phyloP scores from a whole-genome alignment of 2,888 invertebrate genomes.

The Aricia artaxerxes region DNA sequence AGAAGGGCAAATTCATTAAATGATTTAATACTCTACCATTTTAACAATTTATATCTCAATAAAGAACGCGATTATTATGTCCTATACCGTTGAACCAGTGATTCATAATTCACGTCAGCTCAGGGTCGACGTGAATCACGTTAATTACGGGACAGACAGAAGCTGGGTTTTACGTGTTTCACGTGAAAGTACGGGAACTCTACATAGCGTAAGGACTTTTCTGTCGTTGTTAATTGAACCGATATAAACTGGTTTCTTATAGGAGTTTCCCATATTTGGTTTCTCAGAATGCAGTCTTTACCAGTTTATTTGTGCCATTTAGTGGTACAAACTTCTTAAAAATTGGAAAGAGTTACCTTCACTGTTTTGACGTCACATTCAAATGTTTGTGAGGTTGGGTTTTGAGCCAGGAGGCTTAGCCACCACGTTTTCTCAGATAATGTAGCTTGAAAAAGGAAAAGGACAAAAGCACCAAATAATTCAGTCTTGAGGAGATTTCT shows the following conservation, averaged over 20 bases:
- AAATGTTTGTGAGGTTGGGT: too few relatives aligned
- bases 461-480: too few relatives aligned
- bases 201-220: background rate
- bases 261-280: background rate
- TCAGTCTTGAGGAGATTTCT: too few relatives aligned
- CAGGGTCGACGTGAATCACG: constrained; percentile 16
- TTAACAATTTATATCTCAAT: background rate
- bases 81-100: background rate
- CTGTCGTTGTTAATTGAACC: too few relatives aligned
- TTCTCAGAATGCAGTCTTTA: background rate
- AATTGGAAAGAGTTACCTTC: too few relatives aligned
- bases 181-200: background rate
- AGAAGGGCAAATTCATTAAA: background rate
- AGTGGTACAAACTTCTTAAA: too few relatives aligned
- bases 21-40: background rate
- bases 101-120: background rate
- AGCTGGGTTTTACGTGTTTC: background rate
- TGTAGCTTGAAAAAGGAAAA: too few relatives aligned
- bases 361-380: too few relatives aligned
- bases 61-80: background rate
- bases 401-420: too few relatives aligned
- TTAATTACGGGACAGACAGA: background rate
- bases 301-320: too few relatives aligned
- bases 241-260: background rate
- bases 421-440: too few relatives aligned